Evolutionary conservation across 2,888 invertebrate genomes (phyloP), one percentile per base, ranked within the genome.

Genomic region (Poecilus cupreus): DNA sequence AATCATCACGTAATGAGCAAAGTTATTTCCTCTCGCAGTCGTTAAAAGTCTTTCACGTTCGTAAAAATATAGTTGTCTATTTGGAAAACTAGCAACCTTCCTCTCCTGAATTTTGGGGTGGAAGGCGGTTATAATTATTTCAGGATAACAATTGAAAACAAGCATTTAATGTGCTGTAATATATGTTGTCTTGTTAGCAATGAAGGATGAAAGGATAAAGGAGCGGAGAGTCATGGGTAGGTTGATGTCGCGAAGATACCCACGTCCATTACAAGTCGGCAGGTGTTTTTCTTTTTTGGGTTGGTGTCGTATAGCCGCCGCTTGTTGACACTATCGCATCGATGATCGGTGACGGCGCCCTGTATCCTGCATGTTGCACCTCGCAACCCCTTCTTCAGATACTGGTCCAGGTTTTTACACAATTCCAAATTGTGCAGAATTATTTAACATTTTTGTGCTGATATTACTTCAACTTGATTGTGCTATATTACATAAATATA

Each of bases 261-360:
- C 68, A 64, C 32, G 51, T 82, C 82, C 68, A 82, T 78, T 77
- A 70, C 78, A 77, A 82, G 68, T 39, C 22, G 72, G 77, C 78
- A 39, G 70, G 77, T 64, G 70, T 68, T 72, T 82, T 77, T 70
- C 78, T 77, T 60, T 76, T 51, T 72, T 60, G 26, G 60, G 26
- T 0, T n/a, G 60, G 22, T 60, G 60, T 60, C 60, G 24, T 26
- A 24, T 3, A 60, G 60, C 60, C 60, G 60, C 39, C 32, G 70
- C 43, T 57, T 68, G 78, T 49, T 82, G 82, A 82, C 82, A 82
- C 18, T 82, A 82, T 82, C 82, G 37, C 32, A 16, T 26, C 72
- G 39, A 57, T 78, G 72, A 82, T 82, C 82, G 39, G 64, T 70
- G 43, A 68, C 82, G 82, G 82, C 82, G 82, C 82, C 82, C 82